Conservation (phyloP, 2,888 invertebrate species). For the Deroplatys truncata region DNA sequence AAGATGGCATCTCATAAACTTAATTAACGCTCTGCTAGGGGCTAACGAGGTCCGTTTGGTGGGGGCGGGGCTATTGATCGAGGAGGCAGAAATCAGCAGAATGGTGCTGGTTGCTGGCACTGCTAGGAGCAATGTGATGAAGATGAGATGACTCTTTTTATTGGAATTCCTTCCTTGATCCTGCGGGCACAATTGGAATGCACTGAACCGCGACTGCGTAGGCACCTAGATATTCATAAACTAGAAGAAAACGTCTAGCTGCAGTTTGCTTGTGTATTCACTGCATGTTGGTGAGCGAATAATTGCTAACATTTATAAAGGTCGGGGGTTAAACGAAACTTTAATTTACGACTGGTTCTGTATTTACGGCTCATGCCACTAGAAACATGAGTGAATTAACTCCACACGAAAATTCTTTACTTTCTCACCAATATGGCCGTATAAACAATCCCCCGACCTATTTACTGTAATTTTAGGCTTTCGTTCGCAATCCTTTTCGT, state of each 20-base stretch:
- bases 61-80: background rate
- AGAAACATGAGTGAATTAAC: too few relatives aligned
- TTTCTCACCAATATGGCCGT: too few relatives aligned
- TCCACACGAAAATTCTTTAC: too few relatives aligned
- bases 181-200: background rate
- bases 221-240: background rate
- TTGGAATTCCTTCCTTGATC: background rate
- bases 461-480: too few relatives aligned
- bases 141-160: background rate
- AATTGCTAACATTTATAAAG: too few relatives aligned
- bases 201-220: background rate
- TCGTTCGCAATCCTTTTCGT: too few relatives aligned
- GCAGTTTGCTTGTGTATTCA: too few relatives aligned
- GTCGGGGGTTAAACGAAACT: too few relatives aligned
- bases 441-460: too few relatives aligned
- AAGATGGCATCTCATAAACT: background rate
- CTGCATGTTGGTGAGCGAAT: too few relatives aligned
- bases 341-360: too few relatives aligned
- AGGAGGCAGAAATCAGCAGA: background rate
- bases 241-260: background rate
- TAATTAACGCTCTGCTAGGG: background rate
- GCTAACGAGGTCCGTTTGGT: background rate
- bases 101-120: background rate
- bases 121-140: background rate
- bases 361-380: too few relatives aligned